Conservation (phyloP, 2,888 invertebrate genomes). For the Barypeithes pellucidus region DNA sequence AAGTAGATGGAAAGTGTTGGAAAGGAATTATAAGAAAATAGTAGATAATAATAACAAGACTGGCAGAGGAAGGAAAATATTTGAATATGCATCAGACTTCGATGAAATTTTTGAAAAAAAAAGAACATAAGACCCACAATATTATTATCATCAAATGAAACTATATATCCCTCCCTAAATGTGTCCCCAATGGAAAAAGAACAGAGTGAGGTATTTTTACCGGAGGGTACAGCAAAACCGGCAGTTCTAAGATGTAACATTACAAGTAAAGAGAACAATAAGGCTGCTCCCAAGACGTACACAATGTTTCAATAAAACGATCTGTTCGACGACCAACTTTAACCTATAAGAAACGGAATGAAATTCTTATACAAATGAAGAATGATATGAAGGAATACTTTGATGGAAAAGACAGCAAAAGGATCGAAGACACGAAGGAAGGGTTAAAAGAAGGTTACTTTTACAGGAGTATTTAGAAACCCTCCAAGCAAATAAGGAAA, state of each 20-base stretch:
- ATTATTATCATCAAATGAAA: slow-evolving; percentile 1
- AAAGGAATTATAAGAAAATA: slow-evolving; percentile 19
- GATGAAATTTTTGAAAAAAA: slow-evolving; percentile 27
- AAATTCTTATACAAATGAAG: slow-evolving; percentile 1
- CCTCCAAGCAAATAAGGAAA: neutral
- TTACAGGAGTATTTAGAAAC: neutral
- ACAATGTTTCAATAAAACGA: neutral
- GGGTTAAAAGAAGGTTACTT: neutral
- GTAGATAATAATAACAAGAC: slow-evolving; percentile 22
- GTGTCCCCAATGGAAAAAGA: neutral
- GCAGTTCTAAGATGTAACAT: neutral
- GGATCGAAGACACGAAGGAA: neutral
- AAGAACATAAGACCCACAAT: slow-evolving; percentile 24
- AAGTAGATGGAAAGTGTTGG: slow-evolving; percentile 18
- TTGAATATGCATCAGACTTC: slow-evolving; percentile 20
- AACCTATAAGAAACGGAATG: neutral
- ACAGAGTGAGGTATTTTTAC: neutral
- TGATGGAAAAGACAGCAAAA: neutral
- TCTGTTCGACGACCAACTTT: neutral
- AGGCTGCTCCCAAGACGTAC: neutral
- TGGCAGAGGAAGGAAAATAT: slow-evolving; percentile 18
- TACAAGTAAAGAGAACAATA: neutral
- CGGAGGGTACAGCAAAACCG: neutral
- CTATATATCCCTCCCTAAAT: neutral
- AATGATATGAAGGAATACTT: neutral